Evolutionary conservation across 2,888 invertebrate genomes (phyloP), one percentile per base, ranked within the genome.

Genomic region (Rambutsinella grinnellia): DNA sequence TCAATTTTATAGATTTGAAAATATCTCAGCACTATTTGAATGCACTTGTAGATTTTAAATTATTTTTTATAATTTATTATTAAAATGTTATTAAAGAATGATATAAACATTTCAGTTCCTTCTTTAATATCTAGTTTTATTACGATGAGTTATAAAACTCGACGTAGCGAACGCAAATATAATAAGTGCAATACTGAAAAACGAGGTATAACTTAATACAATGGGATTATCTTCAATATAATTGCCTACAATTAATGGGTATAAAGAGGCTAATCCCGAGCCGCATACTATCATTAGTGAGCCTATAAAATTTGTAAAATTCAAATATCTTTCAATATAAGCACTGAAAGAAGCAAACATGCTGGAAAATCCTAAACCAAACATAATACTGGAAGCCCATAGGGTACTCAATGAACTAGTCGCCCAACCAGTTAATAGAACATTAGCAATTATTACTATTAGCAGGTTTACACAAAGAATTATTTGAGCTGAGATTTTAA

Each of bases 321-420:
- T 28, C 0, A 72, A 17, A 23, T 74, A 57, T 46, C 56, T 65
- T 62, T 78, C 78, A 13, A 75, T 57, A 28, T 36, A 78, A 0
- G 68, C 70, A 21, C 57, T 49, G 28, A 75, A 75, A 8, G 74
- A 51, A 8, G 70, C 27, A 56, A 51, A 78, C 15, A 56, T 27
- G 17, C 66, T 75, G 0, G 75, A 78, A 47, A 78, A 75, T 24
- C 74, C 75, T 0, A 72, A n/a, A 8, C 78, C 78, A 49, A 78
- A 65, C 10, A 78, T 6, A 15, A 68, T 65, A 53, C 74, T 57
- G 5, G 62, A 49, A 13, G 53, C 21, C 78, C 78, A 78, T 17
- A 75, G 24, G 17, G 62, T 21, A 3, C 28, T 15, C 15, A 74
- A 6, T 17, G 49, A 51, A 2, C 3, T 24, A 6, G 21, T 27